Evolutionary conservation across 1,140 invertebrate genomes (phyloP).

Genomic region (Drosophila willistoni): DNA sequence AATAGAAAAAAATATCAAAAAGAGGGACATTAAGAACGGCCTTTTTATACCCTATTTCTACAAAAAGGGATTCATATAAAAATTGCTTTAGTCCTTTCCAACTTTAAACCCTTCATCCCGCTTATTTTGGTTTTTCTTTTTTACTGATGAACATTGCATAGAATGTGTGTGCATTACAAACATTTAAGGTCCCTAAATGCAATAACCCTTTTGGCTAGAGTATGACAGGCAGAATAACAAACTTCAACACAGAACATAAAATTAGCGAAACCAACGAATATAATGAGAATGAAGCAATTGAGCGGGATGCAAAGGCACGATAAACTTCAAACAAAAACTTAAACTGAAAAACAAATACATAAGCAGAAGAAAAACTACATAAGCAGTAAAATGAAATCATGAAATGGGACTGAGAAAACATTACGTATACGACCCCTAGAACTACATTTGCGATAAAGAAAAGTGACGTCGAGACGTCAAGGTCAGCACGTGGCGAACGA

Average conservation of each 20-base stretch:
- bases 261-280: constrained; percentile 1
- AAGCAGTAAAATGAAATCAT: constrained; percentile 13
- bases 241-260: constrained; percentile 16
- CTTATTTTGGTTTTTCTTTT: too few relatives aligned
- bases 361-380: constrained; percentile 28
- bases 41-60: not conserved
- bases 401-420: constrained; percentile 31
- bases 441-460: constrained; percentile 63
- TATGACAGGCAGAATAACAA: constrained; percentile 37
- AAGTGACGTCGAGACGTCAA: constrained; percentile 61
- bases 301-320: constrained; percentile 35
- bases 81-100: too few relatives aligned
- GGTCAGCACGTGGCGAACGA: constrained; percentile 56
- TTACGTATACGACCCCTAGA: constrained; percentile 63
- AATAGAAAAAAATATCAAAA: not conserved
- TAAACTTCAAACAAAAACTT: constrained; percentile 21
- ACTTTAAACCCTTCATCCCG: too few relatives aligned
- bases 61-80: too few relatives aligned
- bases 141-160: too few relatives aligned
- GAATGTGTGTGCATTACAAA: too few relatives aligned
- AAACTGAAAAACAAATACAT: not conserved
- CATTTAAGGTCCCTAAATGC: not conserved
- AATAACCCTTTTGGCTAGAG: not conserved
- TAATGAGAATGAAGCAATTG: constrained; percentile 50
- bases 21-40: not conserved